Base-by-base conservation (phyloP, 2,113 vertebrate species). In the Catharus bicknelli region DNA sequence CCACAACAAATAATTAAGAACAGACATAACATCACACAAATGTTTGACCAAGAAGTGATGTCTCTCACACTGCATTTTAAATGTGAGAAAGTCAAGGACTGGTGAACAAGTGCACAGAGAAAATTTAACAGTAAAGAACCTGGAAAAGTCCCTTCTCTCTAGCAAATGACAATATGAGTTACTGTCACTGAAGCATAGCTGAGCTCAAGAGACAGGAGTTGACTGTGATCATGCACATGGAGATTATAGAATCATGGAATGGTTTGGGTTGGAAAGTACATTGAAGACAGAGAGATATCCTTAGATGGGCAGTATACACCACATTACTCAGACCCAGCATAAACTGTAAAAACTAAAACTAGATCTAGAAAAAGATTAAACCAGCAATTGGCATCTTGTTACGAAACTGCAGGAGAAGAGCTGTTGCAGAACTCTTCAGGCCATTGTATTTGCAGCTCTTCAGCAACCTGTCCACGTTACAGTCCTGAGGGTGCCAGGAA, bases 1-100 rank as follows among this genome's bases (percentile, higher is more conserved):
- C 11, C 30, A 83, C 50, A 86, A 88, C 93, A 93, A 96, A 95
- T 94, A 92, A 90, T 93, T 93, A 83, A 93, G 36, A 61, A 36
- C 36, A 81, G n/a, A 59, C 40, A 40, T 43, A 83, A 38, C 51
- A 67, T 90, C 64, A 70, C 79, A 51, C 36, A 86, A 93, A 88
- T 83, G 19, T 86, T 86, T 94, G 90, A 88, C 88, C 86, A 86
- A 77, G 68, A 76, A 70, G 34, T 20, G 36, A 64, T 91, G 79
- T 83, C 59, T 93, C 69, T 36, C 34, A 47, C 59, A 22, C 40
- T 68, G 68, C 68, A 74, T 90, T 92, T 74, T 72, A 81, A 93
- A 96, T 75, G 69, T 78, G 69, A 93, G 36, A 45, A 78, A 90
- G 43, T 75, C 69, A 34, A n/a, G 22, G 77, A 51, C 19, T 74